Conservation (phyloP, 2,113 vertebrate species). For the Clarias macrocephalus region DNA sequence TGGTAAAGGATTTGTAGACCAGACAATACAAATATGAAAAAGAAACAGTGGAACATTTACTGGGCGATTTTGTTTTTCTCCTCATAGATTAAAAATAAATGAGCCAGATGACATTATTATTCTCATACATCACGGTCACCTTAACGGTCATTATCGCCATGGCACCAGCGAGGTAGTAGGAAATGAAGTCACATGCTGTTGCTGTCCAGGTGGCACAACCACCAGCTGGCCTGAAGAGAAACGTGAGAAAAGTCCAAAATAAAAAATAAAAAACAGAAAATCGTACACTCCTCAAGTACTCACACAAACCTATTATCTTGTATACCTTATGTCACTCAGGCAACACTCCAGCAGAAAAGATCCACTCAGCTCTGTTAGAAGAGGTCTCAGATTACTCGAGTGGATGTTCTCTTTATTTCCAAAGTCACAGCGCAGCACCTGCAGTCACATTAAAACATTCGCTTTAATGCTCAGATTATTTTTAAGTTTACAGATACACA, state of each 20-base stretch:
- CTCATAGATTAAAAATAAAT: no score
- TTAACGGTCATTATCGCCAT: slow-evolving; percentile 77
- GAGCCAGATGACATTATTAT: no score
- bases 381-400: slow-evolving; percentile 72
- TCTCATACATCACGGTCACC: slow-evolving; percentile 63
- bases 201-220: slow-evolving; percentile 85
- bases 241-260: neutral
- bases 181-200: slow-evolving; percentile 84
- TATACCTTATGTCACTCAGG: slow-evolving; percentile 83
- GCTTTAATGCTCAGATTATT: neutral
- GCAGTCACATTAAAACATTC: slow-evolving; percentile 17
- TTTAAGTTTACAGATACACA: neutral
- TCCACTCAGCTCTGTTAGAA: slow-evolving; percentile 72
- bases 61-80: no score
- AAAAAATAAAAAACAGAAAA: neutral
- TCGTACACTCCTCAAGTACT: neutral
- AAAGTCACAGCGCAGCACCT: slow-evolving; percentile 87
- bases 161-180: slow-evolving; percentile 76
- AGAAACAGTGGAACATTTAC: no score
- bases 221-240: slow-evolving; percentile 81
- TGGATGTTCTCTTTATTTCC: slow-evolving; percentile 76
- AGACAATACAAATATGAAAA: no score
- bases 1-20: no score
- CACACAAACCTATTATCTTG: slow-evolving; percentile 15
- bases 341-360: slow-evolving; percentile 80